These are phyloP conservation scores for Lamprotornis superbus DNA, from an alignment of 2,113 vertebrate species.

Conservation along the genomic window DNA sequence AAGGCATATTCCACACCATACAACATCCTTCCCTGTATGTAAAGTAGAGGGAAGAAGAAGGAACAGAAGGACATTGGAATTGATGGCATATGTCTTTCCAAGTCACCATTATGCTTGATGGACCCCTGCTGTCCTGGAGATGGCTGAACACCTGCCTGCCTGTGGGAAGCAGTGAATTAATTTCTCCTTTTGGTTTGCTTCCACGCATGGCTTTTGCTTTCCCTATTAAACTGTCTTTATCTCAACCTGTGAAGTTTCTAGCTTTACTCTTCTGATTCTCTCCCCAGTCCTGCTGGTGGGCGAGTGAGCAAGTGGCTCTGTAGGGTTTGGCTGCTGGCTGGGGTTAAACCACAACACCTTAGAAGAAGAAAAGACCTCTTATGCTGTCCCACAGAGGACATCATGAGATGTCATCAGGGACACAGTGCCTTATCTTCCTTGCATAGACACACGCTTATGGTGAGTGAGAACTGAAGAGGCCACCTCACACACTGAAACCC, in stretches of 20 bases:
- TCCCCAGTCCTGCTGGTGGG: not conserved
- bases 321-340: not conserved
- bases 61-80: not conserved
- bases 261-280: not conserved
- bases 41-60: not conserved
- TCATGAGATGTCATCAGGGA: not conserved
- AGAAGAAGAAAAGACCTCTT: not conserved
- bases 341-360: not conserved
- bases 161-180: not conserved
- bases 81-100: not conserved
- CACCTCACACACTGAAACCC: not conserved
- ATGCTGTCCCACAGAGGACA: not conserved
- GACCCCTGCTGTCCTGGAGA: not conserved
- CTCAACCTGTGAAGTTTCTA: not conserved
- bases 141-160: not conserved
- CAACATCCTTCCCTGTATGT: not conserved
- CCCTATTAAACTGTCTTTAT: not conserved
- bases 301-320: accelerated
- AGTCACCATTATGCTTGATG: not conserved
- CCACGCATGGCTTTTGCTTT: not conserved
- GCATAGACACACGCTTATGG: accelerated
- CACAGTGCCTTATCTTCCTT: not conserved
- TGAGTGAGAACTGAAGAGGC: not conserved
- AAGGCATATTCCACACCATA: not conserved
- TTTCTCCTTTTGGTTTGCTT: not conserved